Evolutionary conservation across 2,113 vertebrate genomes (phyloP), one percentile per base, ranked within the genome.

Genomic region (Paradisaea rubra): DNA sequence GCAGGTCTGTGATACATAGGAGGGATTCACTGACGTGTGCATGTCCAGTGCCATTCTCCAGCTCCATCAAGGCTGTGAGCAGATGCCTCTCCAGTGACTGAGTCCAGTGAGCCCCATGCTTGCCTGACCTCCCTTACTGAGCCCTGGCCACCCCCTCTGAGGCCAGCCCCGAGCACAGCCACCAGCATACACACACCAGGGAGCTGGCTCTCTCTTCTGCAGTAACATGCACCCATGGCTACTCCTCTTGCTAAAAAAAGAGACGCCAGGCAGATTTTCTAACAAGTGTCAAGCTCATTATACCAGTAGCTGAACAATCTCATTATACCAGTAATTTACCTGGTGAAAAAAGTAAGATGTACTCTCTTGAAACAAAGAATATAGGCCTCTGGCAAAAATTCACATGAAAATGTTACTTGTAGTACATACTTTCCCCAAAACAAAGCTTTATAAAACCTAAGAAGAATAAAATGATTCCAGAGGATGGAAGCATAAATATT

Each of bases 21-120:
- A 84, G 39, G 44, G 39, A 69, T 81, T 69, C 89, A 28, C 59
- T 42, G n/a, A 5, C 33, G 15, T 4, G 20, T 45, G 63, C 49
- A 45, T 0, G 2, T 37, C 54, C 41, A 33, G 0, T 4, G 53
- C 44, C 13, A 15, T 54, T 73, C 33, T 70, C 20, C 64, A 81
- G 54, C 59, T 68, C 56, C 37, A 10, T 6, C 41, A 47, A 15
- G 27, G 44, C 44, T 13, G 2, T 22, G 20, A 89, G 78, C 21
- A 33, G 25, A 30, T 37, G 49, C 41, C 21, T 30, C 63, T 54
- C 57, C 25, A 41, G 9, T 0, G 5, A 80, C 19, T 0, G 7
- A 37, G 44, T 15, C 53, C 59, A 35, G 30, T 6, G 37, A 73
- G 30, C 22, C 9, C 19, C 20, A n/a, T 0, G 0, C 12, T 28